Percentiles rank a stretch among this genome's conserved stretches.
Conservation (phyloP, 2,888 invertebrate species). For the Cryptus viduatorius region DNA sequence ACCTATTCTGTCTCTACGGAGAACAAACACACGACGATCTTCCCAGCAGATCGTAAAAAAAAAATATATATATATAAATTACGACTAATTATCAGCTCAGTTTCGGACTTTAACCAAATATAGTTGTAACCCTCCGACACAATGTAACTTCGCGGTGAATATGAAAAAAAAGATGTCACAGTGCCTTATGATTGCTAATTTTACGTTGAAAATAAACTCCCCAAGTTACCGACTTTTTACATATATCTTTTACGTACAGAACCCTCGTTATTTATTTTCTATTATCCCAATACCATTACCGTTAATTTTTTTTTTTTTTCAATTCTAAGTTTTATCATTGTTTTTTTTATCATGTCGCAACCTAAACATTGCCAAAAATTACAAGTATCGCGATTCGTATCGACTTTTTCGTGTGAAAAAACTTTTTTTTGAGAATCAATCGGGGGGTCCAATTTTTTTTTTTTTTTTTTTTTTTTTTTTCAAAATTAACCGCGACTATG, state of each 20-base stretch:
- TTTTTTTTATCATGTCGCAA: too few species aligned
- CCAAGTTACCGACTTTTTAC: background rate
- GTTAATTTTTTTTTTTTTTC: too few species aligned
- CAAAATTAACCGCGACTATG: background rate
- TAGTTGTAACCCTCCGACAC: background rate
- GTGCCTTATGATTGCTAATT: background rate
- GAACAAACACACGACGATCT: constrained; percentile 1
- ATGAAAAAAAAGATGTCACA: background rate
- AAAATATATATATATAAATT: background rate
- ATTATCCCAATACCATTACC: too few species aligned
- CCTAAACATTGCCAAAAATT: too few species aligned
- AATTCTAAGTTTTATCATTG: too few species aligned
- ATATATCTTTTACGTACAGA: too few species aligned
- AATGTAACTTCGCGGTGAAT: background rate
- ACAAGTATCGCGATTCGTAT: too few species aligned
- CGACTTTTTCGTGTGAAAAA: too few species aligned
- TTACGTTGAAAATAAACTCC: background rate
- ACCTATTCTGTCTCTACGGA: constrained; percentile 24
- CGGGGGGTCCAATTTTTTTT: background rate
- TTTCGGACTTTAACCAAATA: constrained; percentile 9
- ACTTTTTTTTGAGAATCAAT: too few species aligned
- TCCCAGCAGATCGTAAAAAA: background rate
- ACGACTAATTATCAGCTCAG: constrained; percentile 3
- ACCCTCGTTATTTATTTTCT: too few species aligned
- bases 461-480: background rate